phyloP scores from a whole-genome alignment of 2,888 invertebrate species.

The Brachypalpus laphriformis region DNA sequence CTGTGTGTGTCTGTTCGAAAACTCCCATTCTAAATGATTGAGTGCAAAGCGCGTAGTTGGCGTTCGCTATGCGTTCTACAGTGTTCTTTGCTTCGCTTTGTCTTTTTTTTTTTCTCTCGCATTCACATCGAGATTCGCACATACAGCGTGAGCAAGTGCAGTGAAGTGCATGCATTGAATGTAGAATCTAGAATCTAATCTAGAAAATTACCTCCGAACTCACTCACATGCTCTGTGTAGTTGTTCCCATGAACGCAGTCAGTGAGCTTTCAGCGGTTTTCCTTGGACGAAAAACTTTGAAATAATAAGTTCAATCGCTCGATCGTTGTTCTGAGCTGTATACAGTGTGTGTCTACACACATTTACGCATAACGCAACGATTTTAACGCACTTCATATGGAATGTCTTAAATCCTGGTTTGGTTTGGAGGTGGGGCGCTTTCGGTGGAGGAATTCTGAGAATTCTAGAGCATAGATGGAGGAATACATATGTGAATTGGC shows the following conservation, averaged over 20 bases:
- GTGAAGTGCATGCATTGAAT: conserved; percentile 59
- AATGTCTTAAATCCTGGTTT: conserved; percentile 71
- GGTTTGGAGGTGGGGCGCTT: conserved; percentile 55
- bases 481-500: too few species aligned
- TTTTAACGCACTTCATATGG: conserved; percentile 63
- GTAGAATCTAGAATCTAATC: conserved; percentile 70
- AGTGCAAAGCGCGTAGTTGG: conserved; percentile 70
- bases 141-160: not conserved
- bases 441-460: not conserved
- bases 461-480: conserved; percentile 28
- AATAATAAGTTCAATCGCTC: conserved; percentile 73
- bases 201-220: conserved; percentile 73
- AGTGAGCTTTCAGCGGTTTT: conserved; percentile 74
- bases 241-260: conserved; percentile 73
- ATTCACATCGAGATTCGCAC: conserved; percentile 17
- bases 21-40: conserved; percentile 71
- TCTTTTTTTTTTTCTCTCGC: conserved; percentile 33
- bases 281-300: conserved; percentile 74
- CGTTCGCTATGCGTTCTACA: conserved; percentile 66
- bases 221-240: conserved; percentile 16
- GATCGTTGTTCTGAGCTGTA: conserved; percentile 45
- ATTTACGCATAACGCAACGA: conserved; percentile 27
- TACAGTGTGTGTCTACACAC: conserved; percentile 8
- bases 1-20: conserved; percentile 17
- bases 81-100: conserved; percentile 32